Base-by-base conservation (phyloP, 2,797 vertebrate genomes). In the Propithecus perrieri region DNA sequence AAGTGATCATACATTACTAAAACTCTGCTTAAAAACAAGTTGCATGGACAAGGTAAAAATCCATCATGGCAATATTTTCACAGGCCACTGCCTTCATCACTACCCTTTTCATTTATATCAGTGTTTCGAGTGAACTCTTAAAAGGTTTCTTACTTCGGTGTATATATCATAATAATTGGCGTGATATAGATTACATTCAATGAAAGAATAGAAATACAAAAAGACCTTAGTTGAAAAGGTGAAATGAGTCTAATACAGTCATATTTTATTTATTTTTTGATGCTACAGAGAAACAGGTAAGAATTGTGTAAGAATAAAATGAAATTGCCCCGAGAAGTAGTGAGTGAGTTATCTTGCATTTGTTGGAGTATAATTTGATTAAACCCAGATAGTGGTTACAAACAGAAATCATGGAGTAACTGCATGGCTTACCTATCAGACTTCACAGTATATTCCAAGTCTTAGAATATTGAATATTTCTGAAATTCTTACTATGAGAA, bases 381-480 rank as follows among this genome's bases (percentile, higher is more conserved):
- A 87, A 87, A 83, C 3, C 9, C 43, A 65, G 22, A 46, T 5
- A 76, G 61, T 57, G 24, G n/a, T 74, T 87, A 57, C 24, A 67
- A 94, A 83, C 71, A 79, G 87, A 94, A 93, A 84, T 59, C 38
- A 85, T 74, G 59, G 4, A 63, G 26, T 93, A 71, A 93, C 33
- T 33, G 20, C 33, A 43, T 11, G 14, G 59, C 24, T 79, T 91
- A 90, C 61, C 26, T 53, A 65, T 11, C 17, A 22, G 46, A 7
- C 7, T 57, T 72, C 35, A 41, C 63, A 12, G 7, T 38, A 63
- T 41, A n/a, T 88, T 59, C n/a, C 11, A 79, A 7, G 15, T 88
- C 55, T 61, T 41, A 79, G 18, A 91, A 61, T 59, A 11, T 50
- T 88, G 15, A 67, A 7, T 94, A 61, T 79, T 79, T 89, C 35